Conservation (phyloP, 2,113 vertebrate genomes). For the Aegotheles bennettii region DNA sequence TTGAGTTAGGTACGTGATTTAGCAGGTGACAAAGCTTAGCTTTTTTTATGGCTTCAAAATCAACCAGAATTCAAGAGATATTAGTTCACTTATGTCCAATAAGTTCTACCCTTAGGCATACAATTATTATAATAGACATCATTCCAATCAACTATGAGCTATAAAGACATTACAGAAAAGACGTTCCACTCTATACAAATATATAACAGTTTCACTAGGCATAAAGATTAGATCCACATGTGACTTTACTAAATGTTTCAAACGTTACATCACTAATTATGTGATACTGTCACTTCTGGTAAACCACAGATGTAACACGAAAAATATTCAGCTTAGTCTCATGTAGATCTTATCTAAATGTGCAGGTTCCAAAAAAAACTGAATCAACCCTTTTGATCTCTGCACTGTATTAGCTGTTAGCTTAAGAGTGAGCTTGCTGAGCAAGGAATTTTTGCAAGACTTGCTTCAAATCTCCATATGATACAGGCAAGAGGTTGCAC, state of each 20-base stretch:
- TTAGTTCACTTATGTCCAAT: not conserved
- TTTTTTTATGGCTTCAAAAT: not conserved
- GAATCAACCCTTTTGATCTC: constrained; percentile 56
- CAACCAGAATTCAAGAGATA: not conserved
- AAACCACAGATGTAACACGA: constrained; percentile 57
- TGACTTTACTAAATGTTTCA: constrained; percentile 34
- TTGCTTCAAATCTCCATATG: constrained; percentile 51
- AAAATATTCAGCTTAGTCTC: constrained; percentile 57
- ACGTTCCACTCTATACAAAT: constrained; percentile 19
- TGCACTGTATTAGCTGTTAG: constrained; percentile 44
- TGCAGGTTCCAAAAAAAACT: constrained; percentile 46
- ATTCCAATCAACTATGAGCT: not conserved
- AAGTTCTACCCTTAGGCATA: not conserved
- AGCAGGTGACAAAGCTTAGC: not conserved
- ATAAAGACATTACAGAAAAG: constrained; percentile 33
- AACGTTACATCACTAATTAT: constrained; percentile 61
- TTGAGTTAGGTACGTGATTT: not conserved
- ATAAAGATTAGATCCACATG: constrained; percentile 57
- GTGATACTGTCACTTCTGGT: constrained; percentile 57
- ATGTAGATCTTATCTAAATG: constrained; percentile 52
- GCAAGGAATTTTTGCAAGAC: constrained; percentile 41
- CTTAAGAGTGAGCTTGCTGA: constrained; percentile 48
- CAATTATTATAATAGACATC: not conserved
- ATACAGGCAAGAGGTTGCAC: constrained; percentile 39
- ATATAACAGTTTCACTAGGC: constrained; percentile 26